A percentile compares a stretch with the other conserved stretches of the same genome.
Conservation (phyloP, 2,888 invertebrate species). For the Ferdinandea cuprea region DNA sequence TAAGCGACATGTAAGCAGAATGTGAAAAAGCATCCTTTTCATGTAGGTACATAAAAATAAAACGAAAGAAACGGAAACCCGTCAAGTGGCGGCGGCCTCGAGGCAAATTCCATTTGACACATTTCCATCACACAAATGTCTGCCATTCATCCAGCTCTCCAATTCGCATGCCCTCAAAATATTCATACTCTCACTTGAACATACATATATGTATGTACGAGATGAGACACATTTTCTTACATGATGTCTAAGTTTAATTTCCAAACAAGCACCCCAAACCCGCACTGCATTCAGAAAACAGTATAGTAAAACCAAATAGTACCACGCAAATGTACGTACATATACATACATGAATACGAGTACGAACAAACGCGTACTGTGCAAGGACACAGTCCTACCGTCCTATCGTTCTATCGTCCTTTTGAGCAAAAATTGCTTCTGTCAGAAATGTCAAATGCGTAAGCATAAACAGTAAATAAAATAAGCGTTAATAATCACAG, state of each 20-base stretch:
- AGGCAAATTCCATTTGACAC: conserved; percentile 66
- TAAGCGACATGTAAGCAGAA: conserved; percentile 44
- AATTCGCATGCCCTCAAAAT: conserved; percentile 8
- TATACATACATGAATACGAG: too few species aligned
- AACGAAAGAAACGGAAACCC: not conserved
- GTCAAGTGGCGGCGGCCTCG: conserved; percentile 44
- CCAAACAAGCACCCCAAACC: conserved; percentile 44
- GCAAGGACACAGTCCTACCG: conserved; percentile 14
- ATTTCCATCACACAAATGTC: conserved; percentile 63
- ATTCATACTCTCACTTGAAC: conserved; percentile 32
- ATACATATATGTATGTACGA: conserved; percentile 14
- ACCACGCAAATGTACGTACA: too few species aligned
- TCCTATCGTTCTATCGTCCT: too few species aligned
- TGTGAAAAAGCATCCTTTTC: conserved; percentile 11
- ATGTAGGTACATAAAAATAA: not conserved
- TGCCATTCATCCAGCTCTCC: conserved; percentile 25
- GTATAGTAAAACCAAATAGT: conserved; percentile 22
- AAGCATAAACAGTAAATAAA: conserved; percentile 46
- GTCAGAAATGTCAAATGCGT: conserved; percentile 28
- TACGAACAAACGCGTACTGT: conserved; percentile 2
- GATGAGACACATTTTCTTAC: conserved; percentile 25
- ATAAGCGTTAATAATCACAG: conserved; percentile 48
- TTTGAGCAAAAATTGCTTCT: conserved; percentile 27
- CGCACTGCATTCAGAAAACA: conserved; percentile 2
- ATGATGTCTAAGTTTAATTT: conserved; percentile 65